These are phyloP conservation scores for Venustoraphidia nigricollis DNA, from an alignment of 2,888 invertebrate species.

Conservation along the genomic window DNA sequence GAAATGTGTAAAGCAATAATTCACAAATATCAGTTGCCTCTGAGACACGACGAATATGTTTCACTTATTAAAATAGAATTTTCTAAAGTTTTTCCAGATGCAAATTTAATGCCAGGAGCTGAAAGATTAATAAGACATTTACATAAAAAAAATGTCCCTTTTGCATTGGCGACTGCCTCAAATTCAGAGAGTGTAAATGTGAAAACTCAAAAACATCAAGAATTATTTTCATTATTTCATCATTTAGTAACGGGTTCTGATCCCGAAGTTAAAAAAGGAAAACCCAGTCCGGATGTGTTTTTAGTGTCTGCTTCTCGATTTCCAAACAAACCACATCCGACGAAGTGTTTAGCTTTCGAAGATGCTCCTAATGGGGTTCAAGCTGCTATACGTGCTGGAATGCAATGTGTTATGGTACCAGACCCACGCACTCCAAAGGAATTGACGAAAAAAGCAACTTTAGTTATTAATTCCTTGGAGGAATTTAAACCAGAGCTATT, in stretches of 20 bases:
- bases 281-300: slow-evolving; percentile 47
- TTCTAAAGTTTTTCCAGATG: neutral
- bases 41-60: slow-evolving; percentile 5
- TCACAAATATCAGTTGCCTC: too few relatives aligned
- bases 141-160: slow-evolving; percentile 34
- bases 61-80: slow-evolving; percentile 9
- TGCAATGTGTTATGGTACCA: slow-evolving; percentile 37
- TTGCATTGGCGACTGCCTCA: slow-evolving; percentile 45
- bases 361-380: slow-evolving; percentile 44
- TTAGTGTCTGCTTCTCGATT: slow-evolving; percentile 36
- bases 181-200: slow-evolving; percentile 30
- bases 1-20: too few relatives aligned
- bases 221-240: slow-evolving; percentile 26
- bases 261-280: slow-evolving; percentile 41
- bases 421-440: slow-evolving; percentile 34
- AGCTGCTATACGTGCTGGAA: slow-evolving; percentile 38
- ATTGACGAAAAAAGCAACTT: slow-evolving; percentile 27
- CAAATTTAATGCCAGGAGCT: slow-evolving; percentile 26
- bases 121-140: slow-evolving; percentile 38
- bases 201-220: slow-evolving; percentile 27
- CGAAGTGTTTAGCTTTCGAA: slow-evolving; percentile 39
- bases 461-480: slow-evolving; percentile 21
- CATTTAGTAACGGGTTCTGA: slow-evolving; percentile 40
- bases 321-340: slow-evolving; percentile 21
- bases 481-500: slow-evolving; percentile 30